phyloP scores from a whole-genome alignment of 2,888 invertebrate genomes.

The Acleris holmiana region DNA sequence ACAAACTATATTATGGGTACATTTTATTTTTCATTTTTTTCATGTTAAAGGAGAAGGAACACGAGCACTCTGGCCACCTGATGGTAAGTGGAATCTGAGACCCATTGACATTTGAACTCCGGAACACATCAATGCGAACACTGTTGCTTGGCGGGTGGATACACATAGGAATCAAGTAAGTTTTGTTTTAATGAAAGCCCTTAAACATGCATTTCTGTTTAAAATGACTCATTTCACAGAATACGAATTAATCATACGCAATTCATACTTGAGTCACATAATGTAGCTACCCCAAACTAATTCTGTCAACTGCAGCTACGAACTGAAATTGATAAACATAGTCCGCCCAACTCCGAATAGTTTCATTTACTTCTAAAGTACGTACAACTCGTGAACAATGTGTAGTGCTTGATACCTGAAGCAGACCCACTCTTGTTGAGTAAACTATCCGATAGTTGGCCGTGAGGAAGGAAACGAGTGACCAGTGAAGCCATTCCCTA shows the following conservation, averaged over 20 bases:
- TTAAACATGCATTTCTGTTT: too few species aligned
- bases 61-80: too few species aligned
- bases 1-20: too few species aligned
- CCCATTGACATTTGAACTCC: too few species aligned
- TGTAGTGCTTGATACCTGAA: slow-evolving; percentile 31
- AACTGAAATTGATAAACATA: slow-evolving; percentile 15
- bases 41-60: too few species aligned
- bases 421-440: slow-evolving; percentile 29
- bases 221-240: not conserved
- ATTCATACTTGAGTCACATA: not conserved
- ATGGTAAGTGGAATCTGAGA: too few species aligned
- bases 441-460: slow-evolving; percentile 35
- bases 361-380: slow-evolving; percentile 33
- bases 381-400: slow-evolving; percentile 29
- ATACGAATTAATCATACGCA: not conserved
- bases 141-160: too few species aligned
- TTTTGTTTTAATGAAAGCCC: too few species aligned
- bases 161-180: too few species aligned
- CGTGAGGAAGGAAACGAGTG: slow-evolving; percentile 23
- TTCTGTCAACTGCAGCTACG: slow-evolving; percentile 2
- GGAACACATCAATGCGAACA: too few species aligned
- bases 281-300: not conserved
- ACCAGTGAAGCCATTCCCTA: slow-evolving; percentile 1
- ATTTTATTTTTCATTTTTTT: too few species aligned
- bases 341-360: slow-evolving; percentile 17